A percentile compares a stretch with the other conserved stretches of the same genome.
phyloP scores from a whole-genome alignment of 2,113 vertebrate species.

The Heptranchias perlo region DNA sequence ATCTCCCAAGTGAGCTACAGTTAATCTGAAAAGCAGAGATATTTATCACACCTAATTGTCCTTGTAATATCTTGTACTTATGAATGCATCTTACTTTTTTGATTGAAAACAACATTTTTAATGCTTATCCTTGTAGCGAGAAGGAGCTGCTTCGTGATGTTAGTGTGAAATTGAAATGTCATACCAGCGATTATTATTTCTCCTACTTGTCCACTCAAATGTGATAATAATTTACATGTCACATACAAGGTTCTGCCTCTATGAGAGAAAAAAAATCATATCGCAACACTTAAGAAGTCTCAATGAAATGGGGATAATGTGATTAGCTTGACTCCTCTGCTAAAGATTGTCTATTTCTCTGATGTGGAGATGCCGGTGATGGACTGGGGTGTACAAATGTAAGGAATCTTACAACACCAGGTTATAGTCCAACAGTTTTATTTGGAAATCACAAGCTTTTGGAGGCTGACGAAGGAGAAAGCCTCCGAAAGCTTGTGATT shows the following conservation, averaged over 20 bases:
- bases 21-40: neutral
- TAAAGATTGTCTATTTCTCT: neutral
- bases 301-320: neutral
- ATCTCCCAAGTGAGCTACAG: neutral
- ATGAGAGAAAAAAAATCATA: neutral
- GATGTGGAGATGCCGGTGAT: too few relatives aligned
- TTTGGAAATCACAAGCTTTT: too few relatives aligned
- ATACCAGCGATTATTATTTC: neutral
- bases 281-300: neutral
- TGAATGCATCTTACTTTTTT: neutral
- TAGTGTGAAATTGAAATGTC: neutral
- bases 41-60: neutral
- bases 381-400: too few relatives aligned
- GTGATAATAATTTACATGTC: neutral
- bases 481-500: too few relatives aligned
- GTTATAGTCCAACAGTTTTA: too few relatives aligned
- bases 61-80: neutral
- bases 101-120: too few relatives aligned
- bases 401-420: too few relatives aligned
- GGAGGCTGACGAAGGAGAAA: too few relatives aligned
- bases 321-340: neutral
- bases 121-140: too few relatives aligned
- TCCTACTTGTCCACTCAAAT: neutral
- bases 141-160: too few relatives aligned
- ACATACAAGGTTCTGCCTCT: neutral